These are phyloP conservation scores for Strigamia crassipes DNA, from an alignment of 2,888 invertebrate genomes.

Conservation along the genomic window DNA sequence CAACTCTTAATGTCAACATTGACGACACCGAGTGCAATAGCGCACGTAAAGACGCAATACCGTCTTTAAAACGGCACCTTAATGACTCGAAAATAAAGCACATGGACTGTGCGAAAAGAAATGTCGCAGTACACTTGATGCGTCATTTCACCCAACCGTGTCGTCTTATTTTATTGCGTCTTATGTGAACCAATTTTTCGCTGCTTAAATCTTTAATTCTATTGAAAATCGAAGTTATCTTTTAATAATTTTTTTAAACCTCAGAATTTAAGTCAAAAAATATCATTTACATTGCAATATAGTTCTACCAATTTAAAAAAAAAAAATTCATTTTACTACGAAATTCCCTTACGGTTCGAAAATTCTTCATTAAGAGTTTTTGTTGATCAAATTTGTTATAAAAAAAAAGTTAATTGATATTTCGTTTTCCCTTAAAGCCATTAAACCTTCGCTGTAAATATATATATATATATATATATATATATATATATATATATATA, in stretches of 20 bases:
- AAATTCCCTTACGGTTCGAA: too few relatives aligned
- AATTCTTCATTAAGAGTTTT: too few relatives aligned
- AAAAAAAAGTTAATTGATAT: too few relatives aligned
- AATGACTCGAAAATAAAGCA: background rate
- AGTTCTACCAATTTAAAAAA: too few relatives aligned
- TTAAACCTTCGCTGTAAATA: too few relatives aligned
- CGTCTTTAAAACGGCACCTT: background rate
- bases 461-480: too few relatives aligned
- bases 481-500: too few relatives aligned
- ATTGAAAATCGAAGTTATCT: background rate
- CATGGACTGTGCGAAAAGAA: background rate
- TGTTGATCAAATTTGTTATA: too few relatives aligned
- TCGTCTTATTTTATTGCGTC: background rate
- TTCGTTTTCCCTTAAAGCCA: too few relatives aligned
- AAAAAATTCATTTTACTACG: too few relatives aligned
- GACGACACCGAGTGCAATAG: background rate
- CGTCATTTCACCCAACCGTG: background rate
- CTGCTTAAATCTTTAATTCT: background rate
- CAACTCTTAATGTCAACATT: background rate
- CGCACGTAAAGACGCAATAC: background rate
- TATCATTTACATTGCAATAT: too few relatives aligned
- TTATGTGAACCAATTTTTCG: background rate
- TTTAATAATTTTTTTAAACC: background rate
- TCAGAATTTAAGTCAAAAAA: too few relatives aligned
- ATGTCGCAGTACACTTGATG: background rate